phyloP scores from a whole-genome alignment of 2,888 invertebrate species.

The Drosophila buzzatii region DNA sequence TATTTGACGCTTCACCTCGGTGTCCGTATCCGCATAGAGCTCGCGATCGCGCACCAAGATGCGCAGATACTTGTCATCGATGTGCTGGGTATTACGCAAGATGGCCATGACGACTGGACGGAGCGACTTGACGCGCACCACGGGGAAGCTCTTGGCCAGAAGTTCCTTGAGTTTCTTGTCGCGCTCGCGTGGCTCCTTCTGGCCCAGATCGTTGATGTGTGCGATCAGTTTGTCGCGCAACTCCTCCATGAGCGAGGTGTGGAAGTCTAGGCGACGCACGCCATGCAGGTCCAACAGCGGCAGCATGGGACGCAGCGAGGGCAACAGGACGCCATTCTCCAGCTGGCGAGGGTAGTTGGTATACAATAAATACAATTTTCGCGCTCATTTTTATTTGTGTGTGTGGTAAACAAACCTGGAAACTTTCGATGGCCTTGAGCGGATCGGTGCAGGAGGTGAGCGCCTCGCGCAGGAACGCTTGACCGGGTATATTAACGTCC shows the following conservation, averaged over 20 bases:
- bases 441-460: conserved; percentile 99
- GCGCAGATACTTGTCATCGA: conserved; percentile 94
- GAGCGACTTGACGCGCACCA: conserved; percentile 95
- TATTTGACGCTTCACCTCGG: conserved; percentile 98
- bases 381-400: not conserved
- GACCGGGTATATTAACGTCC: conserved; percentile 95
- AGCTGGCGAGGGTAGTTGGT: conserved; percentile 86
- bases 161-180: conserved; percentile 95
- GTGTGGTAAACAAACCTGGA: conserved; percentile 85
- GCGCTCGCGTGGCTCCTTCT: conserved; percentile 84
- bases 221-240: conserved; percentile 89
- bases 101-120: conserved; percentile 98
- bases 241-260: conserved; percentile 95
- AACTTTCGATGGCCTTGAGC: conserved; percentile 98
- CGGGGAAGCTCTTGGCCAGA: conserved; percentile 96
- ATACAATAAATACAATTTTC: not conserved
- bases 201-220: conserved; percentile 93
- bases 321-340: conserved; percentile 95
- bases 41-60: conserved; percentile 93
- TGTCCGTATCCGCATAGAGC: conserved; percentile 96
- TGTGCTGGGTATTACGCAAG: conserved; percentile 95
- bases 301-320: conserved; percentile 97
- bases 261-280: conserved; percentile 96
- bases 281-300: conserved; percentile 98
- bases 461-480: conserved; percentile 93